Percentiles rank a stretch among this genome's conserved stretches.
Evolutionary conservation across 2,797 vertebrate species (phyloP).

Genomic region (Benthosema pterotum): DNA sequence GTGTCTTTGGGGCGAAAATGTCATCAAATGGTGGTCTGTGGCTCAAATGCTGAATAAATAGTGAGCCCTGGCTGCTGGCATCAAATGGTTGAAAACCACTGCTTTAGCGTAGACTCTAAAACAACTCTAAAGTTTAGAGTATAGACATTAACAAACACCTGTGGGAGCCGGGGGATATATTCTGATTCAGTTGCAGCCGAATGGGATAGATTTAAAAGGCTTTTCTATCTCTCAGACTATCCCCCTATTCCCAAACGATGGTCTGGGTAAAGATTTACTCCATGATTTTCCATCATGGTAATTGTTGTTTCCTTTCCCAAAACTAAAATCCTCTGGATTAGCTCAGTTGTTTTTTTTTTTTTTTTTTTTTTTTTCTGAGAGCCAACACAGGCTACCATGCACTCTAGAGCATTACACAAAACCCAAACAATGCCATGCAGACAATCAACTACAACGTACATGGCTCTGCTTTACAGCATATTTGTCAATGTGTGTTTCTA

Average conservation of each 20-base stretch:
- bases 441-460: conserved; percentile 23
- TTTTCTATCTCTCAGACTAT: conserved; percentile 8
- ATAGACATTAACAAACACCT: conserved; percentile 44
- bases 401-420: conserved; percentile 16
- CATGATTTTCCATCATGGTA: conserved; percentile 73
- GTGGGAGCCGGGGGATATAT: too few species aligned
- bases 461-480: too few species aligned
- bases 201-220: conserved; percentile 47
- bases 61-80: too few species aligned
- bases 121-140: too few species aligned
- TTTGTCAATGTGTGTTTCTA: too few species aligned
- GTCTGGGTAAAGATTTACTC: conserved; percentile 62
- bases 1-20: too few species aligned
- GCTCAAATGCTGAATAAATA: too few species aligned
- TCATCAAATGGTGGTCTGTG: too few species aligned
- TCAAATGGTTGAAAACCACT: too few species aligned
- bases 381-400: conserved; percentile 28
- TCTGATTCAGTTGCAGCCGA: conserved; percentile 29
- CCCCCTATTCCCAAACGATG: conserved; percentile 28
- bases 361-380: too few species aligned
- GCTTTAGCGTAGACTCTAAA: too few species aligned
- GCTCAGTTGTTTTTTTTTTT: too few species aligned
- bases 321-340: conserved; percentile 14
- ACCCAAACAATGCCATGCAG: conserved; percentile 9
- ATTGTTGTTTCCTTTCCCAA: conserved; percentile 61